These are phyloP conservation scores for Coptotermes formosanus DNA, from an alignment of 1,140 invertebrate genomes.

Conservation along the genomic window DNA sequence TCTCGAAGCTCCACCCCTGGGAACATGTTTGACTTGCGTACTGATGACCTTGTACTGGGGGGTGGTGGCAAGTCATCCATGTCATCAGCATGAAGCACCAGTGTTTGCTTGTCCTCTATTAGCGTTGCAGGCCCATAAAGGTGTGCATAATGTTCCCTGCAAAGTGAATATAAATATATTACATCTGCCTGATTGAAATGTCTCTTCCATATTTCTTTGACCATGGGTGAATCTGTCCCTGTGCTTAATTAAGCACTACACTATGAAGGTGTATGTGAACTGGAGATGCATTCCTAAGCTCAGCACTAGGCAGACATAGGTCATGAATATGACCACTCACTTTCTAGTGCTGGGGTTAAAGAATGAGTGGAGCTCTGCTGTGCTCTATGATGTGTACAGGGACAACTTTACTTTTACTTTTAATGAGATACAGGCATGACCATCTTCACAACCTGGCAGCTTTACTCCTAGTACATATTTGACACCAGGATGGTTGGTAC, in stretches of 20 bases:
- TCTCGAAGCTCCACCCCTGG: conserved; percentile 31
- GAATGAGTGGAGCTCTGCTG: too few species aligned
- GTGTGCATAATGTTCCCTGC: conserved; percentile 49
- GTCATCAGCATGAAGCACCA: background rate
- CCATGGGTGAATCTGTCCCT: background rate
- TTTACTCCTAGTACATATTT: too few species aligned
- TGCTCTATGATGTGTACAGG: too few species aligned
- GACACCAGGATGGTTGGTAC: too few species aligned
- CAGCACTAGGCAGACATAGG: background rate
- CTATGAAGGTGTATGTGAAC: background rate
- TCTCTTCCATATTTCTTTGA: too few species aligned
- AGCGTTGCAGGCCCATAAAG: conserved; percentile 47
- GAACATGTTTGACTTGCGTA: conserved; percentile 6
- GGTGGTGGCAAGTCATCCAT: background rate
- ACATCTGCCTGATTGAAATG: too few species aligned
- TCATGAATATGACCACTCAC: too few species aligned
- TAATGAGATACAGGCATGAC: too few species aligned
- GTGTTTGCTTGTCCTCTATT: conserved; percentile 41
- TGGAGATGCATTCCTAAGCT: background rate
- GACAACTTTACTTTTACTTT: too few species aligned
- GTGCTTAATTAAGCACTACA: too few species aligned
- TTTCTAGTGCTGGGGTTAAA: too few species aligned
- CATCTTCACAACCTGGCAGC: too few species aligned
- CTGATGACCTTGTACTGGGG: background rate
- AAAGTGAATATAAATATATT: conserved; percentile 3